Base-by-base conservation (phyloP, 1,140 invertebrate species). In the Pogonomyrmex californicus region DNA sequence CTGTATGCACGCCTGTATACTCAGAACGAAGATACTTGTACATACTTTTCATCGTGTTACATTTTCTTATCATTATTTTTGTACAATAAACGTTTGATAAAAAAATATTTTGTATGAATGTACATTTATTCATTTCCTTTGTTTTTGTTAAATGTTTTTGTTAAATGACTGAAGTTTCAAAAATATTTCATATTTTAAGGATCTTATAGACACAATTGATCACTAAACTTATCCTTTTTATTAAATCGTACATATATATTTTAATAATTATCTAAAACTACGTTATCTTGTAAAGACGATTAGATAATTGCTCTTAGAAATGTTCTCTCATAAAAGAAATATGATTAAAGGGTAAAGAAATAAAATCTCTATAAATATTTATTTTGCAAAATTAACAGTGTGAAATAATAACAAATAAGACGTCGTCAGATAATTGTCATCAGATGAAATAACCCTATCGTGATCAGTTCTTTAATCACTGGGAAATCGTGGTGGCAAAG, bases 1-100 rank as follows among this genome's bases (percentile, higher is more conserved):
- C 47, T 54, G 79, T 85, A 85, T 75, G 76, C 89, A 87, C 70
- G 58, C 54, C 70, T 85, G 62, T 71, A 63, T 82, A 78, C 10
- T 77, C 36, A 75, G 68, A 56, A 73, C 38, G 44, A 66, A 36
- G 17, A 86, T 68, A 75, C n/a, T 76, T 91, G 89, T 90, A 91
- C 49, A 91, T 91, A 91, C 23, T 79, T 76, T 9, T 30, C 38
- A 81, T 75, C 33, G 89, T 68, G 79, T 89, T 83, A 85, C 14
- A 73, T 75, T 66, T 10, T 66, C 7, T 47, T 41, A 38, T 81
- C 12, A 79, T 85, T 90, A 86, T 88, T 86, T 90, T 91, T 87
- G 62, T 87, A 91, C 49, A 85, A 89, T 90, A 88, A 62, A 92
- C 36, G 56, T 87, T 49, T 85, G 63, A 87, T 88, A 88, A 66